Evolutionary conservation across 1,140 invertebrate species (phyloP), one percentile per base, ranked within the genome.

Genomic region (Anastatus disparis): DNA sequence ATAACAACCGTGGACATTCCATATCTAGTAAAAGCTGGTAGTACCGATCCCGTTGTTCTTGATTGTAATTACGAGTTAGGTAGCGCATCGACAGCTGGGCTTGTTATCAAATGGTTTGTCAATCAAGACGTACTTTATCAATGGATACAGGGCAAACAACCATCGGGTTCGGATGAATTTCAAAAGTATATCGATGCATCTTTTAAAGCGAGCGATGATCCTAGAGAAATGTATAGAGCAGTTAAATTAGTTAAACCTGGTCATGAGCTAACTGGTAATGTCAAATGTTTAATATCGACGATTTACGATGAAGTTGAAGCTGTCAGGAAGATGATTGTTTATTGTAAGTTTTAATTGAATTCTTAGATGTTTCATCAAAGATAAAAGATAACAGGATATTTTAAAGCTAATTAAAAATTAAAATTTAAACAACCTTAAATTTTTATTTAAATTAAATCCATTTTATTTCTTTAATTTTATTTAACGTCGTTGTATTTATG

Each of bases 81-180:
- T 48, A 56, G 46, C 27, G 75, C 76, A 9, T 82, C 84, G 3
- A 87, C 87, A 48, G 75, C 74, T 12, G 90, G 89, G 29, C 82
- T 94, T 29, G 91, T 93, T 35, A 91, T 94, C 64, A 93, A 94
- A 81, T 94, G 93, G 93, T 94, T 89, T 82, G 91, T 93, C 80
- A 90, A 90, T 77, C 87, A 90, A 62, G 85, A 88, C 35, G 89
- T 90, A 6, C 88, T 94, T 8, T 94, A 94, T 79, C 92, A 94
- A 79, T 94, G 93, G 93, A 93, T 94, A 55, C 87, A 89, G 15
- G 87, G 87, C 3, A 84, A 87, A 48, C 87, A 88, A 58, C 91
- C 91, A 1, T 87, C 88, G 67, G 90, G 87, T 13, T 85, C 90
- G 40, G 89, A 89, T 24, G 87, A 92, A 31, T 86, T 93, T 35